Evolutionary conservation across 1,140 invertebrate species (phyloP).

Genomic region (Leptoteleia sp.): DNA sequence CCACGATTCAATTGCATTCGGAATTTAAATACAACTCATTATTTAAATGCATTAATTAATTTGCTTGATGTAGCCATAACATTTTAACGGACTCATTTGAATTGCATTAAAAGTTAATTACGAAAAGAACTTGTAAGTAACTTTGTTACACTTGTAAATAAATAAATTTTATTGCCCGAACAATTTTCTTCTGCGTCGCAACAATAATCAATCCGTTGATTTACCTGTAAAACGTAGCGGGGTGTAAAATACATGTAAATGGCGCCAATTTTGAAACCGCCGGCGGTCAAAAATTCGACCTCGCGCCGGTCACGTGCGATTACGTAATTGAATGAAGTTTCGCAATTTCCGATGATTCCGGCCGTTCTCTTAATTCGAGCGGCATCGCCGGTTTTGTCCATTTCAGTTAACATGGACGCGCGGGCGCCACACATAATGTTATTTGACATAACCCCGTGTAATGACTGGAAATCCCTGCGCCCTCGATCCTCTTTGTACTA

Average conservation of each 20-base stretch:
- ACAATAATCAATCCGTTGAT: too few relatives aligned
- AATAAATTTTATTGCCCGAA: too few relatives aligned
- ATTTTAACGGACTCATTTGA: constrained; percentile 17
- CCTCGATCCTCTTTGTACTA: constrained; percentile 76
- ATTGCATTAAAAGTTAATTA: constrained; percentile 27
- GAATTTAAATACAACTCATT: constrained; percentile 44
- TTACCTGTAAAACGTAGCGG: too few relatives aligned
- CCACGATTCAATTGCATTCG: constrained; percentile 8
- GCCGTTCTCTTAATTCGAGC: constrained; percentile 33
- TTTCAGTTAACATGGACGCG: constrained; percentile 64
- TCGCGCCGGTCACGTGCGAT: too few relatives aligned
- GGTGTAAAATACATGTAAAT: too few relatives aligned
- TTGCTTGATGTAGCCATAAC: constrained; percentile 11
- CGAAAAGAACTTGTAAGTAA: constrained; percentile 6
- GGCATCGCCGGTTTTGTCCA: constrained; percentile 43
- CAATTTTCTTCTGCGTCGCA: too few relatives aligned
- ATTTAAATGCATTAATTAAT: constrained; percentile 32
- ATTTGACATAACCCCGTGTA: constrained; percentile 73
- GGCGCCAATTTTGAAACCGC: too few relatives aligned
- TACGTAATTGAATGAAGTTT: constrained; percentile 20
- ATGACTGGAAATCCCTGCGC: constrained; percentile 76
- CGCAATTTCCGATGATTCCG: too few relatives aligned
- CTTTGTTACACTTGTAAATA: neutral
- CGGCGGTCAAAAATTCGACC: too few relatives aligned
- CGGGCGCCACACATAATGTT: constrained; percentile 73